Conservation (phyloP, 2,888 invertebrate species). For the Pollenia griseotomentosa region DNA sequence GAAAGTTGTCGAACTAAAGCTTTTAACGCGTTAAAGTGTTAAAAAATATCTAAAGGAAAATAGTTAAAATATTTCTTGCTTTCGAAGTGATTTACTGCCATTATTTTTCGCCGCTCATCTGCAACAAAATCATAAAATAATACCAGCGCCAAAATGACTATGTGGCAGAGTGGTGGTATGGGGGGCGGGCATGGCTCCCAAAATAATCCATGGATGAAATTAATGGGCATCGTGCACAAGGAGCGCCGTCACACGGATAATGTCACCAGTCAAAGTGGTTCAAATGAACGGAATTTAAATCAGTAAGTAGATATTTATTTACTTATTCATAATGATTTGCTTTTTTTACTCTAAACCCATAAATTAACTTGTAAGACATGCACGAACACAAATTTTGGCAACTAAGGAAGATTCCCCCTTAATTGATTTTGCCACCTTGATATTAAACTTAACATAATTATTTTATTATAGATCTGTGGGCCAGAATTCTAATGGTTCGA, state of each 20-base stretch:
- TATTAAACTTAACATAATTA: too few species aligned
- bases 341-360: too few species aligned
- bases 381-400: too few species aligned
- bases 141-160: conserved; percentile 86
- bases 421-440: too few species aligned
- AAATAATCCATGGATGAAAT: conserved; percentile 93
- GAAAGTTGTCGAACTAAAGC: background rate
- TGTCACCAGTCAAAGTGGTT: conserved; percentile 85
- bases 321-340: background rate
- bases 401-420: too few species aligned
- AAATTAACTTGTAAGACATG: too few species aligned
- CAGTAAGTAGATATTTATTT: conserved; percentile 87
- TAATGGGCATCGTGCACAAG: conserved; percentile 92
- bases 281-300: conserved; percentile 88
- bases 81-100: conserved; percentile 45
- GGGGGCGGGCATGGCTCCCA: conserved; percentile 91
- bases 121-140: conserved; percentile 65
- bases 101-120: background rate
- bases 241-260: conserved; percentile 89
- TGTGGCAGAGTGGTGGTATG: conserved; percentile 92
- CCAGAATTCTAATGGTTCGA: too few species aligned
- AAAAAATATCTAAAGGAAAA: conserved; percentile 7
- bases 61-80: conserved; percentile 7
- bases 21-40: conserved; percentile 52
- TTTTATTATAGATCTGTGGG: too few species aligned